Base-by-base conservation (phyloP, 2,113 vertebrate species). In the Saccopteryx leptura region DNA sequence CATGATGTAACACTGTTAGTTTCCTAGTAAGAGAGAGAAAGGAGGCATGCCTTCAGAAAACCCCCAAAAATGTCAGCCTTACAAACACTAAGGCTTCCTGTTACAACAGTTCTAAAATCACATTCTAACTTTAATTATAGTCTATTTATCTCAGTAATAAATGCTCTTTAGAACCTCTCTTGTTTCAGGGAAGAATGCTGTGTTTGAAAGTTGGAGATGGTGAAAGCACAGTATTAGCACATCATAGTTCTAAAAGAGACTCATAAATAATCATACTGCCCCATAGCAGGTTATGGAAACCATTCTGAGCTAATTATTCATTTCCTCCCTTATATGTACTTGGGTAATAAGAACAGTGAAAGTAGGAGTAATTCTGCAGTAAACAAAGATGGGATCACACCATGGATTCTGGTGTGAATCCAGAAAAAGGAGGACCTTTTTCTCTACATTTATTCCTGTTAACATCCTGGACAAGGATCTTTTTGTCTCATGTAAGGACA, bases 131-230 rank as follows among this genome's bases (percentile, higher is more conserved):
- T 82, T 86, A 82, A 91, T 93, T 86, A 48, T 1, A 79, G 1
- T 89, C 14, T 74, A 18, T 61, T 52, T 91, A n/a, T 85, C 65
- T 92, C 21, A 90, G 46, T 94, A 46, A 81, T 76, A 93, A 95
- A 48, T 46, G 10, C 50, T 96, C 74, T 83, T 83, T 88, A 83
- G 39, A 87, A 88, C 81, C 24, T 4, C 65, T 89, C 24, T 6
- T 88, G 26, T 24, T 88, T 95, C 68, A 90, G 23, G 14, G 6
- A 88, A 92, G n/a, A 13, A 86, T 31, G 3, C 78, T 54, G 86
- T 92, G 5, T 33, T 71, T 92, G 7, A 46, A 94, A 92, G 66
- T 15, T 48, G 28, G 68, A 69, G 66, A 23, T 63, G 18, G 31
- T 31, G 17, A 96, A 88, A 78, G 75, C 13, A 92, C 26, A 92